Conservation (phyloP, 2,113 vertebrate genomes). For the Mesoclemmys tuberculata region DNA sequence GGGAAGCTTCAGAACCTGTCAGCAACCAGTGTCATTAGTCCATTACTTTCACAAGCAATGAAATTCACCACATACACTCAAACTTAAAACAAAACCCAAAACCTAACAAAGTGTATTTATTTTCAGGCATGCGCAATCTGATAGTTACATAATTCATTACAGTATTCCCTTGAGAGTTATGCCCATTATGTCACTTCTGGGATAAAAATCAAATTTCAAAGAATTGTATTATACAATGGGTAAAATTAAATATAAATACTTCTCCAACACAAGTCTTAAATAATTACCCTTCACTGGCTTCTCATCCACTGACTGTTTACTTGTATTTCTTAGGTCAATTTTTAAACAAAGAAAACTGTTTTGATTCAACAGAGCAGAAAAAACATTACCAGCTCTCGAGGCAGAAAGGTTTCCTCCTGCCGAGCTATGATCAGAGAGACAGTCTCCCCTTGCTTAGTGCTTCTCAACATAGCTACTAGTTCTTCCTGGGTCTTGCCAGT, state of each 20-base stretch:
- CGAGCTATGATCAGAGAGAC: constrained; percentile 89
- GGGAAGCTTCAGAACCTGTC: background rate
- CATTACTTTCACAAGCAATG: background rate
- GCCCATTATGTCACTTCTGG: constrained; percentile 55
- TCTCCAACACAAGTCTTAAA: background rate
- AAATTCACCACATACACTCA: background rate
- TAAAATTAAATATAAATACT: constrained; percentile 31
- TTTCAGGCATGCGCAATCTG: constrained; percentile 39
- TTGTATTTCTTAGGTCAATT: background rate
- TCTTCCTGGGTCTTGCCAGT: constrained; percentile 92
- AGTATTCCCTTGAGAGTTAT: constrained; percentile 10
- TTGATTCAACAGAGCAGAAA: background rate
- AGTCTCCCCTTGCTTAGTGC: constrained; percentile 93
- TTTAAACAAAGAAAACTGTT: background rate
- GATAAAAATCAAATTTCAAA: constrained; percentile 51
- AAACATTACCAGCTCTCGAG: constrained; percentile 93
- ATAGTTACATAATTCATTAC: constrained; percentile 46
- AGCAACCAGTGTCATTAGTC: background rate
- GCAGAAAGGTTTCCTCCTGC: constrained; percentile 92
- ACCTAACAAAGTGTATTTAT: constrained; percentile 30
- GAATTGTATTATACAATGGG: constrained; percentile 43
- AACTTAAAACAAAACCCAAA: constrained; percentile 21
- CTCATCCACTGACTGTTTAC: background rate
- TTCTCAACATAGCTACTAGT: constrained; percentile 92
- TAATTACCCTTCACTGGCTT: background rate